phyloP scores from a whole-genome alignment of 1,140 invertebrate species.

The Papilio dardanus region DNA sequence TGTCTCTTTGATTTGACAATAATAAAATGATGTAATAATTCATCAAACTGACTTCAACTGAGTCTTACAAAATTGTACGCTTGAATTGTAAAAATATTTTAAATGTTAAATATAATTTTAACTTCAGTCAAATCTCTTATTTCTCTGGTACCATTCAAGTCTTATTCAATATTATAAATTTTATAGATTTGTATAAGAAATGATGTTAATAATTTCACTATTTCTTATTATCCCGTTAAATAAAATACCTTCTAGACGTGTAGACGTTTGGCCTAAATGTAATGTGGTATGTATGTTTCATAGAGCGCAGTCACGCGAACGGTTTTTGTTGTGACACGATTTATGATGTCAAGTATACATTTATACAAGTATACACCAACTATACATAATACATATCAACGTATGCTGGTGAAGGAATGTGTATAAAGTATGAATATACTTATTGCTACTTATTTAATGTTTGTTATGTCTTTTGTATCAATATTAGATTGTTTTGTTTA shows the following conservation, averaged over 20 bases:
- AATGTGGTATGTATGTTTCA: slow-evolving; percentile 27
- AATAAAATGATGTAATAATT: neutral
- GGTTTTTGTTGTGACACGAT: slow-evolving; percentile 30
- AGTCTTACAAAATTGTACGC: neutral
- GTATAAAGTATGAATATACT: neutral
- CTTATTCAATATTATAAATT: neutral
- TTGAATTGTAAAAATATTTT: neutral
- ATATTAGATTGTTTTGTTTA: too few species aligned
- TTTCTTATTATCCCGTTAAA: neutral
- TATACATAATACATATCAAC: neutral
- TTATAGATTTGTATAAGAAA: neutral
- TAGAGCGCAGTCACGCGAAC: slow-evolving; percentile 26
- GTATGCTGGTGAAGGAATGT: neutral
- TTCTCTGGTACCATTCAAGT: too few species aligned
- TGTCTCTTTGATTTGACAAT: neutral
- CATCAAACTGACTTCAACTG: neutral
- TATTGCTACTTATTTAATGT: too few species aligned
- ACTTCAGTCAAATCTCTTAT: too few species aligned
- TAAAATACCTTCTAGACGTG: neutral
- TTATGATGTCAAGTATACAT: slow-evolving; percentile 26
- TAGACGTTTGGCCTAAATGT: slow-evolving; percentile 22
- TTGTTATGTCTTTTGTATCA: neutral
- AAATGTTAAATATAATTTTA: too few species aligned
- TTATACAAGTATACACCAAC: neutral
- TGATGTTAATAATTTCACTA: neutral